Evolutionary conservation across 2,888 invertebrate species (phyloP).

Genomic region (Hirtodrosophila duncani): DNA sequence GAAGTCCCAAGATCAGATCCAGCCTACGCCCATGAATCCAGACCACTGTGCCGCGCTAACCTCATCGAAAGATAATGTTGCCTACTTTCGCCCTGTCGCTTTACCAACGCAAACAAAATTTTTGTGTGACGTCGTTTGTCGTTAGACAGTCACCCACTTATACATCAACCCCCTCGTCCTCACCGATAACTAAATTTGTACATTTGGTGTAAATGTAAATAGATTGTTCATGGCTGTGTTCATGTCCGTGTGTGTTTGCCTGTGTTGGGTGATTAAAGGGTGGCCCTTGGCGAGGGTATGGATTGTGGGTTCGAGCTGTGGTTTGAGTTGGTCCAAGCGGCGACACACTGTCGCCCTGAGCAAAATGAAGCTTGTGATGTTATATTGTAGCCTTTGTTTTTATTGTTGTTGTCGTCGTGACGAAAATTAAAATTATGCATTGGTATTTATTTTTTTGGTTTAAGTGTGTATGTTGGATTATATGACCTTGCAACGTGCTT

Average conservation of each 20-base stretch:
- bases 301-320: conserved; percentile 12
- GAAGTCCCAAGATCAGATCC: too few species aligned
- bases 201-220: conserved; percentile 76
- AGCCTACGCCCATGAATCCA: too few species aligned
- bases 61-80: conserved; percentile 60
- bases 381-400: too few species aligned
- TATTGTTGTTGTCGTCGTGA: too few species aligned
- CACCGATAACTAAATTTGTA: conserved; percentile 70
- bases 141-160: conserved; percentile 2
- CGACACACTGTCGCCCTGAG: too few species aligned
- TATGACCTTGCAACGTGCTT: too few species aligned
- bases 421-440: too few species aligned
- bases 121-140: conserved; percentile 61
- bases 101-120: conserved; percentile 68
- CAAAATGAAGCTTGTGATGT: too few species aligned
- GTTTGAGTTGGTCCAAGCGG: conserved; percentile 29
- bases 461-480: too few species aligned
- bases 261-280: conserved; percentile 64
- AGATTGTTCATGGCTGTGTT: conserved; percentile 71
- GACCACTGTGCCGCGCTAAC: too few species aligned
- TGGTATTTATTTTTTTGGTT: too few species aligned
- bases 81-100: conserved; percentile 59
- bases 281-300: conserved; percentile 28
- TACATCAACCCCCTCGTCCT: background rate
- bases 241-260: conserved; percentile 55